Conservation (phyloP, 2,797 vertebrate species). For the Girardinus metallicus region DNA sequence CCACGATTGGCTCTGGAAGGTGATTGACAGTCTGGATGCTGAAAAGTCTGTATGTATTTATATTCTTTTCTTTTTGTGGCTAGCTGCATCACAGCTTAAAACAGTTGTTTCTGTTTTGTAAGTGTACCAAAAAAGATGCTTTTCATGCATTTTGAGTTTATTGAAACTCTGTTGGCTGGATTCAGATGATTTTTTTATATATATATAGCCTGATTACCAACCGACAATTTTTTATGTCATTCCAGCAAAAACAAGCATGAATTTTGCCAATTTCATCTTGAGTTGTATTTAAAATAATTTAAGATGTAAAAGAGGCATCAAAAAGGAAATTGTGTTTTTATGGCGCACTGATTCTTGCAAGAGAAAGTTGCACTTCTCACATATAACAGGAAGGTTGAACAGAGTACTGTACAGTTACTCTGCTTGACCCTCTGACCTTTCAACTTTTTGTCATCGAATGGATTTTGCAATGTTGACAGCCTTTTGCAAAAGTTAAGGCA, state of each 20-base stretch:
- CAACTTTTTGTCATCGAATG: background rate
- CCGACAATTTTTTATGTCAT: background rate
- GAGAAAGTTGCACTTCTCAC: background rate
- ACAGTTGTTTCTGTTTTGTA: background rate
- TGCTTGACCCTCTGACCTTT: background rate
- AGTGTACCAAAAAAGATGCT: background rate
- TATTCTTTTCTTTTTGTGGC: background rate
- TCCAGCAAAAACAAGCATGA: background rate
- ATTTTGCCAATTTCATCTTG: background rate
- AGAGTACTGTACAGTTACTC: background rate
- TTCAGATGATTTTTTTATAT: background rate
- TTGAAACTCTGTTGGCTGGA: background rate
- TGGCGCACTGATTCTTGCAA: too few relatives aligned
- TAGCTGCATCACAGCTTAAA: background rate
- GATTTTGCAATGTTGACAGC: background rate
- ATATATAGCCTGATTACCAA: background rate
- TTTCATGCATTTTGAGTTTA: background rate
- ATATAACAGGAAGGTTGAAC: background rate
- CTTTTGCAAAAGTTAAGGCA: background rate
- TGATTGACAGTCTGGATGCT: background rate
- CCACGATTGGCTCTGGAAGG: background rate
- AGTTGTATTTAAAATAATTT: background rate
- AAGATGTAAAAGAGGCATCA: background rate
- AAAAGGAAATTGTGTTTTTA: background rate
- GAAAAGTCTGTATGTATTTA: background rate